phyloP scores from a whole-genome alignment of 2,888 invertebrate species.

The Priocnemis perturbator region DNA sequence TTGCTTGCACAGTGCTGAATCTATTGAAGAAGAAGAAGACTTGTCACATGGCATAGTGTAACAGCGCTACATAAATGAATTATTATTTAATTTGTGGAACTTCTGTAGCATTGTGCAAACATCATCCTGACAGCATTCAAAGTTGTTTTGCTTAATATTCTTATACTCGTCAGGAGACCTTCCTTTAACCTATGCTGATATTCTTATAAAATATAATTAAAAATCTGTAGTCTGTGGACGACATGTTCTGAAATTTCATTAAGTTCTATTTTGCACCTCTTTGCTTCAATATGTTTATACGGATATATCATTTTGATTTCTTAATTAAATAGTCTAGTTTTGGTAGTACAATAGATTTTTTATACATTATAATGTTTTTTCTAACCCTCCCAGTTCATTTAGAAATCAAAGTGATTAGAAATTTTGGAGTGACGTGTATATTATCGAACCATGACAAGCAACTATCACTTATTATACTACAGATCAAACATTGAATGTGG shows the following conservation, averaged over 20 bases:
- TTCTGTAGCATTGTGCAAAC: slow-evolving; percentile 49
- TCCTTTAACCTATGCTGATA: slow-evolving; percentile 39
- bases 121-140: slow-evolving; percentile 39
- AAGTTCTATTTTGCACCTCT: slow-evolving; percentile 45
- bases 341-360: slow-evolving; percentile 27
- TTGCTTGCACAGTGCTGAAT: slow-evolving; percentile 53
- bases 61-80: slow-evolving; percentile 19
- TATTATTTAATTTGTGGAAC: slow-evolving; percentile 21
- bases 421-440: slow-evolving; percentile 24
- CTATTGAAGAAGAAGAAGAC: slow-evolving; percentile 35
- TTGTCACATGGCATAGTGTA: neutral
- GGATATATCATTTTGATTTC: slow-evolving; percentile 47
- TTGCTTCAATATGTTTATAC: slow-evolving; percentile 33
- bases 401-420: slow-evolving; percentile 39
- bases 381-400: slow-evolving; percentile 33
- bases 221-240: slow-evolving; percentile 62
- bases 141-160: slow-evolving; percentile 32
- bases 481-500: slow-evolving; percentile 26
- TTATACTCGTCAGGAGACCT: slow-evolving; percentile 28
- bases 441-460: slow-evolving; percentile 41
- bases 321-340: slow-evolving; percentile 39
- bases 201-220: slow-evolving; percentile 63
- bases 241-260: slow-evolving; percentile 48
- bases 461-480: slow-evolving; percentile 36
- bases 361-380: slow-evolving; percentile 30